These are phyloP conservation scores for Lamprologus callipterus DNA, from an alignment of 2,113 vertebrate species.

Conservation along the genomic window DNA sequence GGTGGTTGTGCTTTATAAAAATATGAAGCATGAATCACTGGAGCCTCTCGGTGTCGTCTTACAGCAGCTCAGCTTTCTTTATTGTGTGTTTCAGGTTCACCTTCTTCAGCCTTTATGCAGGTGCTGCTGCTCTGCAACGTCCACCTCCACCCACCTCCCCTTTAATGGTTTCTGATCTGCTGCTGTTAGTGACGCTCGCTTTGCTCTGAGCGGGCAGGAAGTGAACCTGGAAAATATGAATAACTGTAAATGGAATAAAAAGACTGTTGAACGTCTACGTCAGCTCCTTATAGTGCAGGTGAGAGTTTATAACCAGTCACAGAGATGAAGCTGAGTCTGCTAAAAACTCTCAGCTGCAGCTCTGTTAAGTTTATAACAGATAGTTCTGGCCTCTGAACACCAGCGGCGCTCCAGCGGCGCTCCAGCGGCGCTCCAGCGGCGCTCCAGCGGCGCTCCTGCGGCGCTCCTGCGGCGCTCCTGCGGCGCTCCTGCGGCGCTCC, in stretches of 20 bases:
- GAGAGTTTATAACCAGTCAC: background rate
- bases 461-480: background rate
- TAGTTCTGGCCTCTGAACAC: background rate
- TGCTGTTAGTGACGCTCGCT: background rate
- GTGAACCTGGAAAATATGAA: background rate
- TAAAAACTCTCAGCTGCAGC: background rate
- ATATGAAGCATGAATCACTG: accelerated
- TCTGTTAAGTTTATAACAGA: background rate
- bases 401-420: background rate
- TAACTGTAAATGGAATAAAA: background rate
- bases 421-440: background rate
- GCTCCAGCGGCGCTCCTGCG: background rate
- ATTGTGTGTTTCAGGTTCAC: background rate
- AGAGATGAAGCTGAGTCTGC: background rate
- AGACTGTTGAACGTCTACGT: background rate
- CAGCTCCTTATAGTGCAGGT: background rate
- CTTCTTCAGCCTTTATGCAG: background rate
- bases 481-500: background rate
- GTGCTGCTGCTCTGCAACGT: background rate
- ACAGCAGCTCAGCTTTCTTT: background rate
- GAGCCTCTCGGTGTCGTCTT: background rate
- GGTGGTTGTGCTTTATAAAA: background rate
- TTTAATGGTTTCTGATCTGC: accelerated
- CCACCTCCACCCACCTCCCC: background rate
- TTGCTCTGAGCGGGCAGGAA: background rate